Base-by-base conservation (phyloP, 2,797 vertebrate species). In the Macropus fuliginosus region DNA sequence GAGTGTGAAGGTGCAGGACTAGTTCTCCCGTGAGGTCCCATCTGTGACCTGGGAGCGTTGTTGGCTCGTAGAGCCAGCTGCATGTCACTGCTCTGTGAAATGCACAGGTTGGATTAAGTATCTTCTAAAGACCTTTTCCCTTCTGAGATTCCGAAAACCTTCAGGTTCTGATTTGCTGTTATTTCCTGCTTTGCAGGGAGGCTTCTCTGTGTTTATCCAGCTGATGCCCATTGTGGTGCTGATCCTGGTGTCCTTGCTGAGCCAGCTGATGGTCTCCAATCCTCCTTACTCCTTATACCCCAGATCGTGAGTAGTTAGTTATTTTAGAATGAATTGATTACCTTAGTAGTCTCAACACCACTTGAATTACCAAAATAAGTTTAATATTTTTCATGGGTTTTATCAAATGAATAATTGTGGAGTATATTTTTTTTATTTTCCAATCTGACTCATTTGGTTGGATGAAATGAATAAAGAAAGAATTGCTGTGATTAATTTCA, bases 161-260 rank as follows among this genome's bases (percentile, higher is more conserved):
- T 90, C 92, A 87, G 89, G 50, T 91, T 90, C 74, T 9, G 92
- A 40, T 90, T 91, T 94, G 55, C 56, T 92, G 94, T 97, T 97
- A 52, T 55, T 96, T 94, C 96, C 97, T 97, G 95, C 92, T 97
- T 96, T 97, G 59, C 93, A 99, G 99, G 99, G 99, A 94, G 99
- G 99, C n/a, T 99, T 99, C 98, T 99, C 99, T 91, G 99, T 99
- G 99, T 99, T 99, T 96, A 99, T 99, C 98, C 99, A 99, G 98
- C 98, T 99, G 98, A 99, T 99, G 99, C 99, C 99, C 94, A 99
- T 99, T 66, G 99, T 99, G 96, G 99, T 99, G 74, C 98, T 99
- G 98, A 99, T 99, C 97, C 98, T 99, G 54, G 99, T 99, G 96
- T 99, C 99, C 90, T 98, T 99, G 96, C 98, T 99, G 98, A 99